Evolutionary conservation across 1,140 invertebrate species (phyloP).

Genomic region (Microplitis demolitor): DNA sequence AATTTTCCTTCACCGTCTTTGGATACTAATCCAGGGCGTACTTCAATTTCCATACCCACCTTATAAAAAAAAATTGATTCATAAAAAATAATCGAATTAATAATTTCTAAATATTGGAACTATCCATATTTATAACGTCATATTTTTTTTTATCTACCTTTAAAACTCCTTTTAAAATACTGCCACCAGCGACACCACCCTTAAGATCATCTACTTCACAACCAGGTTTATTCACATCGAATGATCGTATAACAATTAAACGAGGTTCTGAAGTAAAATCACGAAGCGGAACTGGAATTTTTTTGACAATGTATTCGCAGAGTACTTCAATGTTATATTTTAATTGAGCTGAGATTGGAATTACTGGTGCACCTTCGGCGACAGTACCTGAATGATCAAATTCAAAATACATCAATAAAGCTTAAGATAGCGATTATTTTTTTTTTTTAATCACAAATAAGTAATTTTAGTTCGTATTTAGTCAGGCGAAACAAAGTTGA

Average conservation of each 20-base stretch:
- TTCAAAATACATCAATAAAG: slow-evolving; percentile 9
- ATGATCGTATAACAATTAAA: slow-evolving; percentile 98
- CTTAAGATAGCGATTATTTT: background rate
- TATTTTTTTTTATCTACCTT: slow-evolving; percentile 66
- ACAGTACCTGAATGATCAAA: slow-evolving; percentile 77
- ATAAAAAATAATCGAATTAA: background rate
- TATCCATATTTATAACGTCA: background rate
- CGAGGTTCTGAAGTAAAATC: slow-evolving; percentile 96
- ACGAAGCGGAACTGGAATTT: slow-evolving; percentile 93
- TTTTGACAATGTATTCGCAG: slow-evolving; percentile 97
- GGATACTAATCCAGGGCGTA: slow-evolving; percentile 93
- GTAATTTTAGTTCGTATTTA: no score
- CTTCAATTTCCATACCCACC: slow-evolving; percentile 88
- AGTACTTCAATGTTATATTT: slow-evolving; percentile 99
- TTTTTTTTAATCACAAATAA: background rate
- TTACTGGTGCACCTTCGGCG: slow-evolving; percentile 96
- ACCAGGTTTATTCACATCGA: slow-evolving; percentile 99
- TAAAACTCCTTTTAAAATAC: slow-evolving; percentile 93
- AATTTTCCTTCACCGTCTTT: slow-evolving; percentile 96
- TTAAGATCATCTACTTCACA: slow-evolving; percentile 98
- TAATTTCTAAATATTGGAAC: background rate
- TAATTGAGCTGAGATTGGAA: slow-evolving; percentile 98
- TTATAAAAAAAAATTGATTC: slow-evolving; percentile 37
- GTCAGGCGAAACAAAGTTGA: no score
- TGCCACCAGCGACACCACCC: slow-evolving; percentile 98